Percentiles rank a stretch among this genome's conserved stretches.
phyloP scores from a whole-genome alignment of 2,113 vertebrate species.

The Python bivittatus region DNA sequence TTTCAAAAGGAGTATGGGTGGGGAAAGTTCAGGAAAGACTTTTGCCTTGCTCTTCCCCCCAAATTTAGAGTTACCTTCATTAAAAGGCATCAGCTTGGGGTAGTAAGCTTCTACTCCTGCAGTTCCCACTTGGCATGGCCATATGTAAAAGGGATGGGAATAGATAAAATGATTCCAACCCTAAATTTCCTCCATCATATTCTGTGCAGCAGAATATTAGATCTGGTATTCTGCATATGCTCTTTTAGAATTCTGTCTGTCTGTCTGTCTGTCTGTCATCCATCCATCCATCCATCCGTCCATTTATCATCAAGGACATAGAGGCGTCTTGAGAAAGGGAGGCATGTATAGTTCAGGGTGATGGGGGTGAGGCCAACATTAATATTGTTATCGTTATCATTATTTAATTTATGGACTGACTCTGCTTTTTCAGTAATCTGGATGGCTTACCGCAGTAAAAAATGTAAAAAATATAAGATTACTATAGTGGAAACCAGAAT shows the following conservation, averaged over 20 bases:
- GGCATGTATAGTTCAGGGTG: no score
- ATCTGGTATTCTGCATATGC: neutral
- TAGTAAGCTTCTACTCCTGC: neutral
- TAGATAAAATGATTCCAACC: neutral
- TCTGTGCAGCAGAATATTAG: neutral
- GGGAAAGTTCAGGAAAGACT: neutral
- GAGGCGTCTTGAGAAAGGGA: no score
- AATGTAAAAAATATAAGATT: no score
- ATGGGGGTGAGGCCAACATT: no score
- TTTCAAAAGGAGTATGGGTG: neutral
- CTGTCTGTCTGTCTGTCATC: no score
- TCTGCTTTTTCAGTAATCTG: no score
- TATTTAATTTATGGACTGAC: no score
- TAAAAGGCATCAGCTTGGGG: neutral
- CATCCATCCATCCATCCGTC: no score
- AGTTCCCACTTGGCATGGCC: neutral
- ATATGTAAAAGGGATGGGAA: neutral
- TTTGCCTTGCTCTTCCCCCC: neutral
- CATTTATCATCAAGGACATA: neutral
- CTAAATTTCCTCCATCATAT: neutral
- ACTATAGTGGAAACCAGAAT: no score
- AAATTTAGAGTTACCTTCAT: neutral
- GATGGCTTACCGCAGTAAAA: no score
- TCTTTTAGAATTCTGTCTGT: no score
- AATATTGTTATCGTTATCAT: no score